Evolutionary conservation across 2,113 vertebrate species (phyloP), one percentile per base, ranked within the genome.

Genomic region (Notarius lentiginosus): DNA sequence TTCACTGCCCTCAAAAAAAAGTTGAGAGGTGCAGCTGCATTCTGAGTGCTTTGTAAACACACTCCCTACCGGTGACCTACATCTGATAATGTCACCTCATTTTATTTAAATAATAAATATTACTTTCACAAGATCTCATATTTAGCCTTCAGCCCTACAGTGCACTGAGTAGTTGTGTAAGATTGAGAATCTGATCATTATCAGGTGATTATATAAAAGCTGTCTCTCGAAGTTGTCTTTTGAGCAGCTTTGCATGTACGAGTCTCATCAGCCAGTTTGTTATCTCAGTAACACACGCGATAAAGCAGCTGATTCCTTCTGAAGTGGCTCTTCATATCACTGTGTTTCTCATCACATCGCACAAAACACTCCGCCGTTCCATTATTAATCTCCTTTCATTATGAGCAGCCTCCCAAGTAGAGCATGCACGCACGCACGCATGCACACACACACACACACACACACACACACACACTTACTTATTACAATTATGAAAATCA

Each of bases 381-480:
- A 17, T 76, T 76, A 76, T 49, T 76, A 76, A 76, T 22, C 70
- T 73, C 70, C 70, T 49, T 73, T 47, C 70, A 73, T 73, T 73
- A 73, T 73, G 9, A 73, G 49, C 70, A 47, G 70, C 70, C 41
- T 49, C 9, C 18, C 18, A 49, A 73, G 30, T 4, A 47, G 18
- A 73, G 5, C 65, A 14, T 27, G 30, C 65, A 68, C 3, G 30
- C n/a, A 30, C n/a, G 14, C 65, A 12, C n/a, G 15, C 30, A 47
- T 12, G 2, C n/a, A 47, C 18, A 47, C 41, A 73, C 68, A 47
- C 27, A 6, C n/a, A 47, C 27, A 6, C n/a, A 47, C 18, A 47
- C 41, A 73, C 68, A 47, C 27, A 6, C n/a, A 47, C 18, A 47
- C 41, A 73, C 17, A 47, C 4, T 5, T 10, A 22, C 30, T 8